Conservation (phyloP, 2,113 vertebrate species). For the Ia io region DNA sequence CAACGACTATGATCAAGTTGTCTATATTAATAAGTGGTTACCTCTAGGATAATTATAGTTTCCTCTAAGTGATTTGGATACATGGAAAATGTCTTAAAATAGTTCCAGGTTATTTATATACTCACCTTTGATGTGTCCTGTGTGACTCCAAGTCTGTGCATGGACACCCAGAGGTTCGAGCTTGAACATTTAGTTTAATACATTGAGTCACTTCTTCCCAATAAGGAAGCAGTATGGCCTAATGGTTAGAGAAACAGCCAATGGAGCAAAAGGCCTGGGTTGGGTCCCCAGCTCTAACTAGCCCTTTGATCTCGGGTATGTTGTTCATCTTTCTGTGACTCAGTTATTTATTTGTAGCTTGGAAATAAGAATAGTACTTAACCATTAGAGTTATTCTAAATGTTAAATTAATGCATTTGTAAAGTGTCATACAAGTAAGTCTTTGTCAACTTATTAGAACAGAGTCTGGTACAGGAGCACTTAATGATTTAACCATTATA, state of each 20-base stretch:
- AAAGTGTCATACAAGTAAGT: not conserved
- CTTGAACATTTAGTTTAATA: not conserved
- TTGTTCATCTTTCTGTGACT: not conserved
- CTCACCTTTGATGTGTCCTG: constrained; percentile 9
- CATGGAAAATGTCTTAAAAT: constrained; percentile 69
- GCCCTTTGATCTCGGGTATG: not conserved
- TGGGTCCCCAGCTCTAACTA: not conserved
- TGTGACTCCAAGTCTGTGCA: not conserved
- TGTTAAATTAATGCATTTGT: not conserved
- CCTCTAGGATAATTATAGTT: constrained; percentile 67
- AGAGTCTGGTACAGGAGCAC: not conserved
- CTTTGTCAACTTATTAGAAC: not conserved
- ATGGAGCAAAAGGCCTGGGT: not conserved
- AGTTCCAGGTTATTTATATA: constrained; percentile 60
- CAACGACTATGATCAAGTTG: constrained; percentile 78
- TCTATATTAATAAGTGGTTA: constrained; percentile 75
- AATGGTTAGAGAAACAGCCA: not conserved
- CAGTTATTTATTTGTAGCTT: not conserved
- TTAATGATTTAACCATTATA: not conserved
- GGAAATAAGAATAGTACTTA: not conserved
- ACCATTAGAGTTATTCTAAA: not conserved
- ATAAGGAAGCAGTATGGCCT: not conserved
- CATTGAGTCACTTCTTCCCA: not conserved
- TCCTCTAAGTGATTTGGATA: constrained; percentile 48
- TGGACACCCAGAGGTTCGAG: too few relatives aligned